Conservation (phyloP, 2,888 invertebrate species). For the Scotopteryx bipunctaria region DNA sequence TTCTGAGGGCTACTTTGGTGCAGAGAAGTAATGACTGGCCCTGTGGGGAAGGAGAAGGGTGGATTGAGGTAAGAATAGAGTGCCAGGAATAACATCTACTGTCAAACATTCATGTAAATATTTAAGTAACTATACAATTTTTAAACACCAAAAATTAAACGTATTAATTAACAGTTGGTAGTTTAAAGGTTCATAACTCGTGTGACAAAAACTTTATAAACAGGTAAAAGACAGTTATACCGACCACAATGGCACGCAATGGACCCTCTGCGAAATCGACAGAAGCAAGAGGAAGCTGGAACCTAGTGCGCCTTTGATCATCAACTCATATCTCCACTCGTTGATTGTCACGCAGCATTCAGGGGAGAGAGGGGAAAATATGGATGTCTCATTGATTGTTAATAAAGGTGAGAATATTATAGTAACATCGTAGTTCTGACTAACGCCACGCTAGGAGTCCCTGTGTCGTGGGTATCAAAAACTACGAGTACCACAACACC, state of each 20-base stretch:
- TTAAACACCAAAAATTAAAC: too few species aligned
- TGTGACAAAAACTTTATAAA: background rate
- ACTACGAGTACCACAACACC: background rate
- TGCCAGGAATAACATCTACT: too few species aligned
- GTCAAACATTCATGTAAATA: too few species aligned
- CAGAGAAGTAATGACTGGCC: constrained; percentile 43
- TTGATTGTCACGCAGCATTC: constrained; percentile 83
- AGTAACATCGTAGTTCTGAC: too few species aligned
- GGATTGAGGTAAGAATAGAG: constrained; percentile 82
- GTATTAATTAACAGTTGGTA: too few species aligned
- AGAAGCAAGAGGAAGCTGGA: constrained; percentile 55
- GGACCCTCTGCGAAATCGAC: constrained; percentile 84
- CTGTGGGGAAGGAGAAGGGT: constrained; percentile 73
- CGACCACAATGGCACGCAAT: constrained; percentile 87
- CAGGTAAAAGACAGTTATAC: constrained; percentile 87
- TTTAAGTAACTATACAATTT: too few species aligned
- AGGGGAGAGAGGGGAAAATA: constrained; percentile 66
- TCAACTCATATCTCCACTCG: constrained; percentile 87
- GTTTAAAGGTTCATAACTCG: too few species aligned
- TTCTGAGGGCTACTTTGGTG: constrained; percentile 52
- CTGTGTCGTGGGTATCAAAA: too few species aligned
- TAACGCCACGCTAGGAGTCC: too few species aligned
- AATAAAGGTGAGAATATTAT: constrained; percentile 77
- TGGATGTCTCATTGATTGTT: constrained; percentile 86
- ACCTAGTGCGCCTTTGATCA: constrained; percentile 70